Conservation (phyloP, 1,140 invertebrate genomes). For the Neodiprion fabricii region DNA sequence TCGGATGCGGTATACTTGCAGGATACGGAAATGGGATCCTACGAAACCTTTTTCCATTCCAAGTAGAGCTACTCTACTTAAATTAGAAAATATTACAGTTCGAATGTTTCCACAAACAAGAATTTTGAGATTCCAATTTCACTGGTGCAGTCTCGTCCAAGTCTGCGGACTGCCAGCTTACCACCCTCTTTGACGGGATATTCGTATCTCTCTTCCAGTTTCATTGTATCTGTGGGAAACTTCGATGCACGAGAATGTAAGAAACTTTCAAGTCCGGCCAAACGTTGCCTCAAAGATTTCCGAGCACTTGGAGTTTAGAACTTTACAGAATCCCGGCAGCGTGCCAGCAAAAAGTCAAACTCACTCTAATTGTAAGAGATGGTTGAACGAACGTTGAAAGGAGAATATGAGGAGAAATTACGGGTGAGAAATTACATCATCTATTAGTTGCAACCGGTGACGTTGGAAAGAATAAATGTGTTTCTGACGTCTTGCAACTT, state of each 20-base stretch:
- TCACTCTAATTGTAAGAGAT: no score
- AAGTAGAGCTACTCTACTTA: no score
- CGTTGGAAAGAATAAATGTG: no score
- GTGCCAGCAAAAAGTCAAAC: no score
- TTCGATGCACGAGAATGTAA: not conserved
- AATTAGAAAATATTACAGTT: not conserved
- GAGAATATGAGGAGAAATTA: no score
- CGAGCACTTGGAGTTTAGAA: not conserved
- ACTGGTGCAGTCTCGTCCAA: not conserved
- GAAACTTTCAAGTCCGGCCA: not conserved
- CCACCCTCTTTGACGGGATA: not conserved
- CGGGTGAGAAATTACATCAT: no score
- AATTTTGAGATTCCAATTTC: not conserved
- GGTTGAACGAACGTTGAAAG: no score
- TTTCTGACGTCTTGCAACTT: no score
- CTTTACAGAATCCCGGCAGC: not conserved
- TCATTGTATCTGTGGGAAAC: not conserved
- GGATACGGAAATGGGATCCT: no score
- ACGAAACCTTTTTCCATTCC: no score
- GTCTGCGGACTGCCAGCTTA: not conserved
- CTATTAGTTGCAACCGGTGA: no score
- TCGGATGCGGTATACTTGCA: no score
- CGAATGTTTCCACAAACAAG: not conserved
- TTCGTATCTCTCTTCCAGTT: not conserved
- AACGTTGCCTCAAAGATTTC: not conserved